Evolutionary conservation across 2,888 invertebrate genomes (phyloP), one percentile per base, ranked within the genome.

Genomic region (Arctia plantaginis): DNA sequence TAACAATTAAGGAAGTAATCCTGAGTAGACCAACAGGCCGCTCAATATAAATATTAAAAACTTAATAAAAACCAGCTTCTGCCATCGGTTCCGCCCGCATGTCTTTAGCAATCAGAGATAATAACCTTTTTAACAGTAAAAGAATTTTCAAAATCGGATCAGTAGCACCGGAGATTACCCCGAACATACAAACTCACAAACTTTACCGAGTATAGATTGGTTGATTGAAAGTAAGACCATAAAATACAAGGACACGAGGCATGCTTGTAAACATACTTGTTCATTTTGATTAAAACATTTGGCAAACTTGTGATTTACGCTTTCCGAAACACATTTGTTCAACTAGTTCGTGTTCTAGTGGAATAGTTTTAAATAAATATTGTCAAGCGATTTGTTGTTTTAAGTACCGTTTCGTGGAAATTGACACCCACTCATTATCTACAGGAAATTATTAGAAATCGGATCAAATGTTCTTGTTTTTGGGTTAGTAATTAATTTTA

Each of bases 321-420:
- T 68, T 68, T 74, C 74, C 74, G 64, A 41, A 64, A 67, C 71
- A 47, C 67, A 71, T 74, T 66, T 44, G 10, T 20, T 13, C 30
- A n/a, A 44, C 62, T 59, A 10, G 55, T 66, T 66, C 71, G 71
- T 27, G n/a, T 59, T 62, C 27, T 33, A 44, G 23, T 62, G 27
- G 39, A 41, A 72, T 30, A 72, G 44, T 39, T 73, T 35, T 44
- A 33, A 64, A 69, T 33, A 33, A 67, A 68, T 62, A 72, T 72
- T 72, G 72, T 59, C 44, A 41, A 59, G 1, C 6, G 15, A 71
- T 67, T 59, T 67, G 59, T 62, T 72, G 41, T 71, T 71, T 64
- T 20, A 20, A 23, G 64, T 69, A 69, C 73, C 39, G 69, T 65
- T 39, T 20, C 35, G n/a, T 41, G 65, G 66, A 68, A 65, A 44